A percentile compares a stretch with the other conserved stretches of the same genome.
These are phyloP conservation scores for Nilaparvata lugens DNA, from an alignment of 1,140 invertebrate genomes.

Conservation along the genomic window DNA sequence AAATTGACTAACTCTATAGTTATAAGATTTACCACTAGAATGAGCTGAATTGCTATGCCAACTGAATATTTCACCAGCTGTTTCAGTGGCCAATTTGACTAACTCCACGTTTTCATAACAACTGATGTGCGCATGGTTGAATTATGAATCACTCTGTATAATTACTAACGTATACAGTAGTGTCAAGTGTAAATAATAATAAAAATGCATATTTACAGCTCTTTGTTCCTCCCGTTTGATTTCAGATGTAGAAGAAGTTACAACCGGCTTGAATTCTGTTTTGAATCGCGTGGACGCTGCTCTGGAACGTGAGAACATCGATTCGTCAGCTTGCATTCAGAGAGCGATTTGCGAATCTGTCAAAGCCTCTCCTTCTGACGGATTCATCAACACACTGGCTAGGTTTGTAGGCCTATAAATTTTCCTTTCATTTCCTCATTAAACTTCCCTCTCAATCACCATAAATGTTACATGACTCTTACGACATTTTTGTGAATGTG, in stretches of 20 bases:
- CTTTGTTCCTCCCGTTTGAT: constrained; percentile 12
- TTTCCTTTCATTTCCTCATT: not conserved
- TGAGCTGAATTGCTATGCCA: not conserved
- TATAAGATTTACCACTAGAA: not conserved
- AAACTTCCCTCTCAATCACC: too few species aligned
- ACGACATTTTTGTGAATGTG: too few species aligned
- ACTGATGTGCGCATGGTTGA: not conserved
- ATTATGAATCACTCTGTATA: too few species aligned
- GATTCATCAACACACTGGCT: constrained; percentile 51
- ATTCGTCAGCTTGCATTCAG: constrained; percentile 68
- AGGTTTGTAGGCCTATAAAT: constrained; percentile 48
- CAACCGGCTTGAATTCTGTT: constrained; percentile 49
- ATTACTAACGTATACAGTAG: too few species aligned
- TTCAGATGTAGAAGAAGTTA: constrained; percentile 50
- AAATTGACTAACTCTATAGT: not conserved
- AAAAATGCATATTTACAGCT: too few species aligned
- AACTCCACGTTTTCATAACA: not conserved
- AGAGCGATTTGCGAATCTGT: constrained; percentile 65
- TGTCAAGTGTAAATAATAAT: too few species aligned
- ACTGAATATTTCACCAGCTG: not conserved
- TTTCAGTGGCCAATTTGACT: not conserved
- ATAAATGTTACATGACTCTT: too few species aligned
- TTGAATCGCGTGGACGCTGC: constrained; percentile 61
- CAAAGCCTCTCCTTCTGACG: constrained; percentile 50
- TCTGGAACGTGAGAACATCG: constrained; percentile 60